These are phyloP conservation scores for Abscondita cerata DNA, from an alignment of 2,888 invertebrate genomes.

Conservation along the genomic window DNA sequence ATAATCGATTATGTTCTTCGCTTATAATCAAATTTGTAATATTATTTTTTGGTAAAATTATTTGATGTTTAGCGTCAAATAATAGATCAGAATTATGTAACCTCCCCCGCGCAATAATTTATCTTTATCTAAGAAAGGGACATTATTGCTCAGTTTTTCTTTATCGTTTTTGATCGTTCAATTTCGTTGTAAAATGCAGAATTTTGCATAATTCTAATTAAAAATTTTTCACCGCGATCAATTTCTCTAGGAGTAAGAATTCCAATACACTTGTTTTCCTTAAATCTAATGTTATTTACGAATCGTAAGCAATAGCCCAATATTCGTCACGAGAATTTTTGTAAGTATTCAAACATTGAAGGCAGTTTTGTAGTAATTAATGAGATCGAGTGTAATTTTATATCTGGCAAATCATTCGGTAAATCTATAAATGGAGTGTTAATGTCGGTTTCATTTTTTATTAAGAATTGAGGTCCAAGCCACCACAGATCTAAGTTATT, in stretches of 20 bases:
- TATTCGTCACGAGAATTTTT: not conserved
- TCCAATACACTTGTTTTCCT: not conserved
- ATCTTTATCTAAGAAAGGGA: not conserved
- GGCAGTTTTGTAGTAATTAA: not conserved
- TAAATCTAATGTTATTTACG: no score
- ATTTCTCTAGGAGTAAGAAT: not conserved
- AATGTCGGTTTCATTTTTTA: constrained; percentile 20
- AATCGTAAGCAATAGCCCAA: no score
- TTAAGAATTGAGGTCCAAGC: not conserved
- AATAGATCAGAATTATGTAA: not conserved
- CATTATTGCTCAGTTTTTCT: not conserved
- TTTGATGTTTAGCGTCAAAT: not conserved
- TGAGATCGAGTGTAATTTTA: not conserved
- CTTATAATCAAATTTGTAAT: constrained; percentile 41
- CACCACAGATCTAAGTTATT: not conserved
- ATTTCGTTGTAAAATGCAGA: not conserved
- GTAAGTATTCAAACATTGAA: not conserved
- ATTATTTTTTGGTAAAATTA: constrained; percentile 38
- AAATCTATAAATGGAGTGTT: constrained; percentile 39
- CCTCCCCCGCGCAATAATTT: not conserved
- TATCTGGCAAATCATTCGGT: constrained; percentile 21
- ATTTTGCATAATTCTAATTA: not conserved
- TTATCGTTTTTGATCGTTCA: not conserved
- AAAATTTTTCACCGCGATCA: not conserved
- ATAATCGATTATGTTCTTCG: constrained; percentile 34